phyloP scores from a whole-genome alignment of 2,888 invertebrate genomes.

The Xanthorhoe spadicearia region DNA sequence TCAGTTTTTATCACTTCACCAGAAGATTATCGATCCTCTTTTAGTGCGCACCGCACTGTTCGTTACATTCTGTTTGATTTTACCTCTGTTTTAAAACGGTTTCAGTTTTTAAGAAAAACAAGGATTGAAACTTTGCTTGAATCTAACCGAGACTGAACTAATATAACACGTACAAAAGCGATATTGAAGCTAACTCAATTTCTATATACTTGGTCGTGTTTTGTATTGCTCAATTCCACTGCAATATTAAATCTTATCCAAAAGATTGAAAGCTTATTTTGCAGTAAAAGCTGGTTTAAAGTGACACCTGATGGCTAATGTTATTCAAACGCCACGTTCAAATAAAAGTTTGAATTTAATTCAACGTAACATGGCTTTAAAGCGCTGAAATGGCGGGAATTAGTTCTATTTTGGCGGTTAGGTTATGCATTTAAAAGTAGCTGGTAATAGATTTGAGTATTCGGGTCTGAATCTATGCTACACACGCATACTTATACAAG shows the following conservation, averaged over 20 bases:
- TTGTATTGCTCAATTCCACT: neutral
- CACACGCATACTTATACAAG: neutral
- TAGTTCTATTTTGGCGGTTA: neutral
- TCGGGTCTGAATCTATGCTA: neutral
- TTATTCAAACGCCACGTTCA: conserved; percentile 1
- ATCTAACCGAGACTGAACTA: neutral
- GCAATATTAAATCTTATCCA: neutral
- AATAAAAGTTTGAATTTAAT: conserved; percentile 3
- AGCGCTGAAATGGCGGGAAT: neutral
- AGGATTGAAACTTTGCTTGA: neutral
- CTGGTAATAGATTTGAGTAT: neutral
- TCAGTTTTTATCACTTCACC: too few relatives aligned
- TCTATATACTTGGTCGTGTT: neutral
- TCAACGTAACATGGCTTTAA: neutral
- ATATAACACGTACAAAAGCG: conserved; percentile 6
- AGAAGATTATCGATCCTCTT: too few relatives aligned
- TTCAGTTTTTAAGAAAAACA: neutral
- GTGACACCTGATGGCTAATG: conserved; percentile 2
- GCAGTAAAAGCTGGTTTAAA: conserved; percentile 4
- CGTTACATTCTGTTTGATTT: neutral
- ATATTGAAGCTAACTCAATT: conserved; percentile 13
- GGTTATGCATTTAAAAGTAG: neutral
- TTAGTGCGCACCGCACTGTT: too few relatives aligned
- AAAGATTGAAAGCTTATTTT: neutral
- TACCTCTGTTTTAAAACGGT: neutral